Evolutionary conservation across 92 coral and sea anemone genomes (phyloP), one percentile per base, ranked within the genome.

Genomic region (Zoanthus solanderi): DNA sequence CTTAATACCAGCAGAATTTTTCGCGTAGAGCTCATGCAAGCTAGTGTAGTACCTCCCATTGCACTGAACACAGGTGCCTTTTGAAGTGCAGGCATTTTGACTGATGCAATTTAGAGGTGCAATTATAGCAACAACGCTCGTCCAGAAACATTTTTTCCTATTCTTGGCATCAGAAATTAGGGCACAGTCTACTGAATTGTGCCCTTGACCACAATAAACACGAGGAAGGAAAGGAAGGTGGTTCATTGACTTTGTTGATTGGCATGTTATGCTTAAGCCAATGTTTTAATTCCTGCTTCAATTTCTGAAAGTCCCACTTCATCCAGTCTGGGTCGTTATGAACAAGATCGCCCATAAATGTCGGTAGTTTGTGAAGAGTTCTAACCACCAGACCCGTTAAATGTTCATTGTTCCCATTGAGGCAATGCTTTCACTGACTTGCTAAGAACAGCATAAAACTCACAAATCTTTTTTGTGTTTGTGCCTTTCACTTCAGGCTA

Each of bases 291-390:
- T 34, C 88, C 78, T 37, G 29, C 11, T 66, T 66, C 30, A 85
- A 50, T 42, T 85, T 29, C 31, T 50, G n/a, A 48, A 85, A 85
- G 47, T 71, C 82, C 74, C 83, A 85, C 28, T 73, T 74, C 30
- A 73, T 76, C 72, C 81, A 85, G 14, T 85, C 78, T 72, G 88
- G 88, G 76, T 85, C 88, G 34, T 75, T 85, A 17, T 73, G 83
- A 15, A 50, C 78, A n/a, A 85, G 65, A 42, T 85, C 73, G n/a
- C 72, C 82, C 32, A 29, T 85, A 47, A 85, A 54, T 74, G 56
- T 68, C 45, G 80, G 57, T 10, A 53, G 48, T 11, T 85, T 74
- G 69, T 74, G 71, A 17, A 85, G 73, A 72, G 88, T 85, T 85
- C 67, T 42, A 0, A n/a, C 50, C 17, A 85, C 88, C 6, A 72